Evolutionary conservation across 2,113 vertebrate genomes (phyloP).

Genomic region (Ornithorhynchus anatinus): DNA sequence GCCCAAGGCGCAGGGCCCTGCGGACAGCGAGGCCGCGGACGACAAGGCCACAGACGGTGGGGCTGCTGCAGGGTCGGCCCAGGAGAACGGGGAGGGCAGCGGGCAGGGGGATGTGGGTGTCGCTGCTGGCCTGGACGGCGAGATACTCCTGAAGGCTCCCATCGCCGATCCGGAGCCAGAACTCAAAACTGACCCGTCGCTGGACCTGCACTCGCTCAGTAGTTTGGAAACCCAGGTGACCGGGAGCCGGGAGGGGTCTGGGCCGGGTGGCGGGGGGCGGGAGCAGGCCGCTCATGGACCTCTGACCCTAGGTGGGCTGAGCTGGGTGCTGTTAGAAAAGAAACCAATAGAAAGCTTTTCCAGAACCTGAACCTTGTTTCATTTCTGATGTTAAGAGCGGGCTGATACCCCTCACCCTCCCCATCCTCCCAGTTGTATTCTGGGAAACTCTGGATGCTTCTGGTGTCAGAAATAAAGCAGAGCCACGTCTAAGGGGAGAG

Average conservation of each 20-base stretch:
- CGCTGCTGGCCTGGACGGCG: slow-evolving; percentile 68
- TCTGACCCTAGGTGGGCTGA: not conserved
- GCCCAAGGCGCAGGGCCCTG: slow-evolving; percentile 86
- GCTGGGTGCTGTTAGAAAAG: no score
- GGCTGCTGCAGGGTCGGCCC: slow-evolving; percentile 58
- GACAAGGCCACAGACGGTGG: slow-evolving; percentile 72
- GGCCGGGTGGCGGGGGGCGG: not conserved
- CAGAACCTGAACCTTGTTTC: no score
- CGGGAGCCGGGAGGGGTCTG: not conserved
- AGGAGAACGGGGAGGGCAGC: slow-evolving; percentile 56
- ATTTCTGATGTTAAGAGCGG: no score
- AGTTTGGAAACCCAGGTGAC: slow-evolving; percentile 93
- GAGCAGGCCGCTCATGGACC: not conserved
- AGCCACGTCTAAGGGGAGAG: no score
- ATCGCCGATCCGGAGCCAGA: slow-evolving; percentile 96
- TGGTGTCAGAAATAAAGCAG: no score
- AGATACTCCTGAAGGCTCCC: slow-evolving; percentile 86
- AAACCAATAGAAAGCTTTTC: no score
- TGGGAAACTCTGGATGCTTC: no score
- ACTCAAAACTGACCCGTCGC: slow-evolving; percentile 85
- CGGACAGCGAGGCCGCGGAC: slow-evolving; percentile 64
- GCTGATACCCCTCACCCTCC: no score
- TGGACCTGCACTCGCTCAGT: slow-evolving; percentile 93
- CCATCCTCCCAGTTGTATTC: no score
- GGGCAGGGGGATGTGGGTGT: slow-evolving; percentile 64